A percentile compares a stretch with the other conserved stretches of the same genome.
These are phyloP conservation scores for Dysdera silvatica DNA, from an alignment of 1,140 invertebrate genomes.

Conservation along the genomic window DNA sequence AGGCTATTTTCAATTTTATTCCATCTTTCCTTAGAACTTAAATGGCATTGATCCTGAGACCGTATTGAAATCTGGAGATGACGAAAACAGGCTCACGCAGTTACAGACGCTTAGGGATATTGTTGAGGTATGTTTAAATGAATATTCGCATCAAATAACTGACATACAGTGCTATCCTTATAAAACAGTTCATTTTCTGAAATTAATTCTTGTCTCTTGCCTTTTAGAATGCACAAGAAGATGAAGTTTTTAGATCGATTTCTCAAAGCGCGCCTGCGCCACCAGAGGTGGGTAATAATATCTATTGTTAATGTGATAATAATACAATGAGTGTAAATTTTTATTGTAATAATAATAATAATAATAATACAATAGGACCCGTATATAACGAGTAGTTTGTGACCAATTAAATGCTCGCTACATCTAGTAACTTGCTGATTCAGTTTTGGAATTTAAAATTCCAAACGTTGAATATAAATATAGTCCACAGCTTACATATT, in stretches of 20 bases:
- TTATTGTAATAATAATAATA: no score
- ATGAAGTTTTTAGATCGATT: conserved; percentile 15
- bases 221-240: conserved; percentile 20
- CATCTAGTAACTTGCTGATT: no score
- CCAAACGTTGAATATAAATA: no score
- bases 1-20: neutral
- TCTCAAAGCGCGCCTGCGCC: conserved; percentile 13
- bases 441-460: no score
- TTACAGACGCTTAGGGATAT: conserved; percentile 35
- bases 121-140: conserved; percentile 26
- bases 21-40: conserved; percentile 18
- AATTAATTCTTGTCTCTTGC: neutral
- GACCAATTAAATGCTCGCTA: no score
- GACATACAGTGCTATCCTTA: neutral
- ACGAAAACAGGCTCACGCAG: conserved; percentile 32
- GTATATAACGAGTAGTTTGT: no score
- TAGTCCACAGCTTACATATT: no score
- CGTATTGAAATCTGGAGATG: conserved; percentile 24
- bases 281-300: conserved; percentile 5
- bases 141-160: neutral
- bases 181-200: neutral
- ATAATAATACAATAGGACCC: no score
- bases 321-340: no score
- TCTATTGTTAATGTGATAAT: no score
- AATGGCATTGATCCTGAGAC: conserved; percentile 32